Evolutionary conservation across 2,797 vertebrate species (phyloP), one percentile per base, ranked within the genome.

Genomic region (Myotis vivesi): DNA sequence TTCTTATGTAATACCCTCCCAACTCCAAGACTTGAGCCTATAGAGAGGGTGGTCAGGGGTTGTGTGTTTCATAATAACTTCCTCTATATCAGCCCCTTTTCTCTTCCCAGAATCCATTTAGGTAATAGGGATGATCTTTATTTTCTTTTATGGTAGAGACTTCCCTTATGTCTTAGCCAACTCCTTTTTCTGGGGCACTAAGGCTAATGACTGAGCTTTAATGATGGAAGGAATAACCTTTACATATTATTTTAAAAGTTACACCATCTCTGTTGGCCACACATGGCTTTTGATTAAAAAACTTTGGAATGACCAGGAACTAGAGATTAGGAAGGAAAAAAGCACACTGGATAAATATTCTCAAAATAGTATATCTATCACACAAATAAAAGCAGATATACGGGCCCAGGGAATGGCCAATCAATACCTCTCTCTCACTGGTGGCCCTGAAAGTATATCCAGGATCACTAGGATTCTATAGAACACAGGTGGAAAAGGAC

Each of bases 181-280:
- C 23, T 91, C n/a, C 51, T 75, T 83, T 85, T 55, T 68, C 49
- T 46, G 55, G 41, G 59, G 9, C 25, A 79, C 36, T 85, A 72
- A 92, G 30, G n/a, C 62, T 72, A 89, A 94, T 38, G 16, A 86
- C 10, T 92, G 72, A 89, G 41, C 36, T 38, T 83, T 75, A 81
- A 49, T 62, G 15, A 41, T 66, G 1, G 12, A 87, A 81, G 30
- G 23, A 91, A 49, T 36, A 85, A 72, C 23, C 1, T 59, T 75
- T 46, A 66, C 12, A 91, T 71, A 71, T 41, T 91, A 91, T 33
- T 33, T 23, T 88, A 87, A 46, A 66, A 87, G 75, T n/a, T 8
- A 36, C 20, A 11, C 2, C 44, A 71, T 86, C 36, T 69, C 28
- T 93, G 11, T 91, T 91, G n/a, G 8, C 9, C 62, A 89, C 9